Evolutionary conservation across 2,113 vertebrate genomes (phyloP).

Genomic region (Dolichotis patagonum): DNA sequence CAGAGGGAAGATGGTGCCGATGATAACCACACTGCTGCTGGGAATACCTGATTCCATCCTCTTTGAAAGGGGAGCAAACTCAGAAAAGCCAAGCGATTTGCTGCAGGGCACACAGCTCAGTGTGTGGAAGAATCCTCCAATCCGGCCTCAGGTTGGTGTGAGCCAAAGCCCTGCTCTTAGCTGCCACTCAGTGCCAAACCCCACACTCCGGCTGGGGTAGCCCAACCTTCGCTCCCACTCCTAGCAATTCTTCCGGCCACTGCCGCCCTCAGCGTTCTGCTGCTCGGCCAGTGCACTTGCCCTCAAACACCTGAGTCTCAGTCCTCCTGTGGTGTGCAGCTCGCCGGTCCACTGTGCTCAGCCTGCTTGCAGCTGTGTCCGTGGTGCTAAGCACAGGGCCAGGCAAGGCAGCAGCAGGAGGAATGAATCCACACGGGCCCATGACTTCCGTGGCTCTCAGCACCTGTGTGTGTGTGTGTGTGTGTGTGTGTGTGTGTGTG

Average conservation of each 20-base stretch:
- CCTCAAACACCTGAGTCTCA: background rate
- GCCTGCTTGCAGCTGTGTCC: background rate
- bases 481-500: no score
- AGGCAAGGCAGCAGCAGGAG: fast-evolving
- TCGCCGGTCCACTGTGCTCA: background rate
- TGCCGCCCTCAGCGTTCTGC: background rate
- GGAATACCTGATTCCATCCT: background rate
- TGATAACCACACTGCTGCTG: background rate
- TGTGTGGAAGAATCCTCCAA: background rate
- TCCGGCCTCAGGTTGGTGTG: background rate
- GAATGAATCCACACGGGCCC: background rate
- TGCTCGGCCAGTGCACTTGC: background rate
- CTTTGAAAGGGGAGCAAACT: background rate
- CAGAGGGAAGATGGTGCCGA: background rate
- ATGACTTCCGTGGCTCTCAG: no score
- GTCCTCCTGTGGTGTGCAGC: background rate
- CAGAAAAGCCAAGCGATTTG: conserved; percentile 14
- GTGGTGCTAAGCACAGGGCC: background rate
- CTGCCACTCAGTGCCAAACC: background rate
- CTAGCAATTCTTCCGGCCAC: background rate
- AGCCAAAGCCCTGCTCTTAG: background rate
- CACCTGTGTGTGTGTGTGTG: no score
- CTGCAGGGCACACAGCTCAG: background rate
- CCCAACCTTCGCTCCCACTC: background rate
- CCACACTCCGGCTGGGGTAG: background rate